A percentile compares a stretch with the other conserved stretches of the same genome.
These are phyloP conservation scores for Syndactyla subalaris DNA, from an alignment of 2,797 vertebrate species.

Conservation along the genomic window DNA sequence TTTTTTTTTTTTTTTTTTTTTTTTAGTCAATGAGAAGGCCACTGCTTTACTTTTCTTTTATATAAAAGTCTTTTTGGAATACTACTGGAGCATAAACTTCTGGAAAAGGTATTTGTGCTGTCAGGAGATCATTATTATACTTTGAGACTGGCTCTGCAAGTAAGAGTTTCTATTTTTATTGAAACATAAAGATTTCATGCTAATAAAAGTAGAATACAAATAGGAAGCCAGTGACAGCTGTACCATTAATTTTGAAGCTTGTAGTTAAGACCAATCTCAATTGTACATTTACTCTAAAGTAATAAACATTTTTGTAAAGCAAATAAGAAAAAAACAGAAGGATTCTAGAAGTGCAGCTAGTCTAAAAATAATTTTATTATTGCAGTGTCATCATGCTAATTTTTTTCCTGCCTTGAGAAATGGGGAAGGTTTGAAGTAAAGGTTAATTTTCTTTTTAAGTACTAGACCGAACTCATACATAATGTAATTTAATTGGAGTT, in stretches of 20 bases:
- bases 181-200: neutral
- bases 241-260: neutral
- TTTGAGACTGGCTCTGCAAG: neutral
- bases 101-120: neutral
- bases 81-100: neutral
- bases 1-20: neutral
- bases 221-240: neutral
- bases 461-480: neutral
- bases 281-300: neutral
- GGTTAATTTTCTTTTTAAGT: conserved; percentile 59
- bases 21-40: neutral
- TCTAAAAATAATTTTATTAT: neutral
- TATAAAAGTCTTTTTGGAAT: neutral
- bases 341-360: neutral
- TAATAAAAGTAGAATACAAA: neutral
- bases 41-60: neutral
- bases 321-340: neutral
- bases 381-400: neutral
- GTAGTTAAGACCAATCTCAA: neutral
- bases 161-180: neutral
- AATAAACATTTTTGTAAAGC: neutral
- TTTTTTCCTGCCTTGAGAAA: neutral
- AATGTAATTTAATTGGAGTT: conserved; percentile 51
- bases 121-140: neutral
- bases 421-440: conserved; percentile 7